Evolutionary conservation across 2,888 invertebrate genomes (phyloP).

Genomic region (Melieria omissa): DNA sequence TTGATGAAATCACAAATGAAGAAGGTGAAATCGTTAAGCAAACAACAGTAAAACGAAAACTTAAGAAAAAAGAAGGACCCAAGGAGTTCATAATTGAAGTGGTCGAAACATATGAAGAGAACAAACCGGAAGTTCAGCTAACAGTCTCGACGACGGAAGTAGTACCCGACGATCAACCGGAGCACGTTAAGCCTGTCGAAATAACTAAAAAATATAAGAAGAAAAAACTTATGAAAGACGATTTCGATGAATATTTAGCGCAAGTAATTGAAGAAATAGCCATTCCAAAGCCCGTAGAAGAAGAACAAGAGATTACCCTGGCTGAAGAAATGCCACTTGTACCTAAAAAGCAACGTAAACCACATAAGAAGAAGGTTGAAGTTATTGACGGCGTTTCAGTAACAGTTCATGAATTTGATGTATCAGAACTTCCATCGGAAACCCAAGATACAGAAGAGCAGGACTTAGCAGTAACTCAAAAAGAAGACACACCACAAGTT

Average conservation of each 20-base stretch:
- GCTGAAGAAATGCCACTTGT: constrained; percentile 58
- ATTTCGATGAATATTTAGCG: constrained; percentile 57
- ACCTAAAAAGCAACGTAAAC: constrained; percentile 60
- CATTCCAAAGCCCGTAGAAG: constrained; percentile 60
- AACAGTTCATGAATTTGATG: constrained; percentile 54
- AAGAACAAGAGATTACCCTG: constrained; percentile 61
- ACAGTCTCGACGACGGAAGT: constrained; percentile 66
- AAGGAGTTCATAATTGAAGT: constrained; percentile 67
- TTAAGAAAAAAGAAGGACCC: constrained; percentile 65
- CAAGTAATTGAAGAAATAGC: constrained; percentile 62
- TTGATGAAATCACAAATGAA: constrained; percentile 62
- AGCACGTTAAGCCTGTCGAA: constrained; percentile 49
- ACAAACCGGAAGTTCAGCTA: constrained; percentile 65
- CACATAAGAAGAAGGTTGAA: constrained; percentile 58
- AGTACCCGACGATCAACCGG: constrained; percentile 46
- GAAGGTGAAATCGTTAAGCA: constrained; percentile 56
- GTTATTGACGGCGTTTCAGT: constrained; percentile 52
- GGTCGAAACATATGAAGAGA: constrained; percentile 64
- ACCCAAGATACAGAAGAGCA: constrained; percentile 49
- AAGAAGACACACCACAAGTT: constrained; percentile 37
- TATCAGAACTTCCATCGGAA: constrained; percentile 38
- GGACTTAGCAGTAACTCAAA: constrained; percentile 46
- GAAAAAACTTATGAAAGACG: constrained; percentile 57
- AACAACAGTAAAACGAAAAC: constrained; percentile 60
- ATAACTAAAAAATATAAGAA: constrained; percentile 52